Conservation (phyloP, 2,797 vertebrate species). For the Megaceryle alcyon region DNA sequence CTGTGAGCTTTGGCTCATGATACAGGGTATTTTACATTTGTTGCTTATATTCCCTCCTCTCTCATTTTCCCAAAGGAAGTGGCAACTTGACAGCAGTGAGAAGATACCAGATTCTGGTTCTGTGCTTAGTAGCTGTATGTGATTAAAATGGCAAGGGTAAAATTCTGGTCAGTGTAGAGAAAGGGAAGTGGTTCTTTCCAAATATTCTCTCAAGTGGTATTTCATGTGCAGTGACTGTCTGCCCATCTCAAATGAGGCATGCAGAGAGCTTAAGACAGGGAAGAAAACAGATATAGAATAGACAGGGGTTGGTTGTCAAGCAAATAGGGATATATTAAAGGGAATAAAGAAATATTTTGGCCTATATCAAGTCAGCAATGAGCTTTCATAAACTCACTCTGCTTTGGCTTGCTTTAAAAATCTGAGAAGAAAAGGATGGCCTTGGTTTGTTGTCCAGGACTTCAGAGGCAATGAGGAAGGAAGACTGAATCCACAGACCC, state of each 20-base stretch:
- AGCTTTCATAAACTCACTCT: not conserved
- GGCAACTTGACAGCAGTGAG: not conserved
- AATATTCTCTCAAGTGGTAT: not conserved
- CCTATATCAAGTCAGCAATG: not conserved
- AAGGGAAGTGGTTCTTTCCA: not conserved
- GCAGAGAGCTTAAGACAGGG: not conserved
- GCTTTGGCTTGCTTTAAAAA: not conserved
- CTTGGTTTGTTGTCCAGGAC: not conserved
- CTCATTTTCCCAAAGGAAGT: not conserved
- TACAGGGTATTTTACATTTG: not conserved
- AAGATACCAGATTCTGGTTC: not conserved
- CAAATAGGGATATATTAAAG: not conserved
- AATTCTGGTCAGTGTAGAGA: not conserved
- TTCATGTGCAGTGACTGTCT: not conserved
- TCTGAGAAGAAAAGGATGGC: not conserved
- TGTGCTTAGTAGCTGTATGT: not conserved
- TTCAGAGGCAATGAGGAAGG: not conserved
- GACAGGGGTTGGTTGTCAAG: not conserved
- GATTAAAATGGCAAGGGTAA: not conserved
- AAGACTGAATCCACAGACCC: not conserved
- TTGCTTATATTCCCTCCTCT: not conserved
- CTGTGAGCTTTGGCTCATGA: not conserved
- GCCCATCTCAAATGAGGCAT: not conserved
- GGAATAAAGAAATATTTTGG: not conserved
- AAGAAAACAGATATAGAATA: not conserved